These are phyloP conservation scores for Sapayoa aenigma DNA, from an alignment of 2,113 vertebrate species.

Conservation along the genomic window DNA sequence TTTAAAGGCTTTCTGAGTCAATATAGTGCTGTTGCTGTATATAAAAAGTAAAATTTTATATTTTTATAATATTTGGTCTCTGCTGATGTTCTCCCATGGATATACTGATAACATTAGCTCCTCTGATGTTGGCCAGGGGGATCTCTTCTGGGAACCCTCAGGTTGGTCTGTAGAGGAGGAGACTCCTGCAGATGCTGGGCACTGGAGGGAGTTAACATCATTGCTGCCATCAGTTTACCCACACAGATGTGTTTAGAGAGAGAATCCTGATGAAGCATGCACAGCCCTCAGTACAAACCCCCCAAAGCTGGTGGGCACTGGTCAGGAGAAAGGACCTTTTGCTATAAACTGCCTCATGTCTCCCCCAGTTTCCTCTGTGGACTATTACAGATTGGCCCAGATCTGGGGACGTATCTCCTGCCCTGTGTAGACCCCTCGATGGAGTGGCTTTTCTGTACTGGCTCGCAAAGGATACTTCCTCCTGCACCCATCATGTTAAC, in stretches of 20 bases:
- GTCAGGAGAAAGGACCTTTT: neutral
- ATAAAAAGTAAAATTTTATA: conserved; percentile 3
- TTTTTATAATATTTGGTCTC: conserved; percentile 24
- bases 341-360: neutral
- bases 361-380: conserved; percentile 30
- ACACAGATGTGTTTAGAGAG: neutral
- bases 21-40: conserved; percentile 9
- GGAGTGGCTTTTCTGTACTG: conserved; percentile 46
- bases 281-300: neutral
- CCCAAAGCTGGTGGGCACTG: neutral
- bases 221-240: neutral
- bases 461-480: neutral
- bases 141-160: neutral
- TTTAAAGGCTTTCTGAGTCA: conserved; percentile 16
- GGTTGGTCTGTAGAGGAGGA: neutral
- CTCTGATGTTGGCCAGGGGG: neutral
- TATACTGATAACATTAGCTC: neutral
- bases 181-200: neutral
- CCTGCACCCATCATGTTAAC: neutral
- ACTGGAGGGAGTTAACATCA: neutral
- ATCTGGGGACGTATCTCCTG: neutral
- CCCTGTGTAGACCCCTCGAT: neutral
- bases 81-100: neutral
- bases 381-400: conserved; percentile 5
- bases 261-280: neutral